Evolutionary conservation across 2,113 vertebrate genomes (phyloP).

Genomic region (Cygnus atratus): DNA sequence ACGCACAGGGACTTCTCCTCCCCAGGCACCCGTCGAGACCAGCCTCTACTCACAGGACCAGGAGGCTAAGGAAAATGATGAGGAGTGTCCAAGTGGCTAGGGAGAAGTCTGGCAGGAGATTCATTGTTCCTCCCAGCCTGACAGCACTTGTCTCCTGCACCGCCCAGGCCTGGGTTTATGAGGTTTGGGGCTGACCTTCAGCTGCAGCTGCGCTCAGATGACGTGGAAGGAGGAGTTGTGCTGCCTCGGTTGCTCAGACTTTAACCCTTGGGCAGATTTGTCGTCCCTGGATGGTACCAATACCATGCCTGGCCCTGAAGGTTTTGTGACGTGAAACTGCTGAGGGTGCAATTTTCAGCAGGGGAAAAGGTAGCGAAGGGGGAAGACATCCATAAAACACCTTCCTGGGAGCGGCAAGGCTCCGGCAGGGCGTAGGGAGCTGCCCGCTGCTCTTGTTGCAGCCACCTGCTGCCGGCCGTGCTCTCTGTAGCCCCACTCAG

Average conservation of each 20-base stretch:
- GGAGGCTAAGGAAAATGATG: conserved; percentile 38
- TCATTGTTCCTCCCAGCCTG: not conserved
- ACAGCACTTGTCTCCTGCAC: accelerated
- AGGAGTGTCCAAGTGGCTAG: conserved; percentile 69
- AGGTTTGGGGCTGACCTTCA: not conserved
- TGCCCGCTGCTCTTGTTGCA: not conserved
- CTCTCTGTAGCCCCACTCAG: not conserved
- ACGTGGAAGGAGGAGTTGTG: not conserved
- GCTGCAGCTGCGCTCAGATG: accelerated
- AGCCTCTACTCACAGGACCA: conserved; percentile 63
- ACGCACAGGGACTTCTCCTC: not conserved
- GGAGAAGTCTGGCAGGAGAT: conserved; percentile 42
- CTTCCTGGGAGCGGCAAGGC: accelerated
- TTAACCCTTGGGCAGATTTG: not conserved
- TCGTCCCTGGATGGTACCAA: not conserved
- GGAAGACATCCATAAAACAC: too few species aligned
- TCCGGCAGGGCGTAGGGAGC: too few species aligned
- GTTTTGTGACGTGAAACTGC: not conserved
- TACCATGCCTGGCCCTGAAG: not conserved
- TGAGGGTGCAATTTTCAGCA: not conserved
- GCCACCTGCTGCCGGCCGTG: not conserved
- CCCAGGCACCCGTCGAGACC: not conserved
- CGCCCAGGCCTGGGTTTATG: accelerated
- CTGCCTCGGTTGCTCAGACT: not conserved
- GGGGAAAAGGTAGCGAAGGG: not conserved